These are phyloP conservation scores for Chrysotoxum bicinctum DNA, from an alignment of 2,888 invertebrate species.

Conservation along the genomic window DNA sequence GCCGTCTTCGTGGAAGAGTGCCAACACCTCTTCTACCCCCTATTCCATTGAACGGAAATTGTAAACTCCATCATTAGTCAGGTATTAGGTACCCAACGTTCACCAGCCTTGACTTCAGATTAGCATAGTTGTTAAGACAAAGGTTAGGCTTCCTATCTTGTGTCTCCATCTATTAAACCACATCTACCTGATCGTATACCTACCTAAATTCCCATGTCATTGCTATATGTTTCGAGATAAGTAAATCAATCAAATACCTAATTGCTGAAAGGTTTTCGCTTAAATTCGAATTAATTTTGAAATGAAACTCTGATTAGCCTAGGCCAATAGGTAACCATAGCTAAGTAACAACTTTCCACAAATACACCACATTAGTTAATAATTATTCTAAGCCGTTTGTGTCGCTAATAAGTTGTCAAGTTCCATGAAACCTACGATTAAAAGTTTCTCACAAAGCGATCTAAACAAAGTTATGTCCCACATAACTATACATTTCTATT, in stretches of 20 bases:
- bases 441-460: conserved; percentile 19
- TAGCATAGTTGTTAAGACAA: too few relatives aligned
- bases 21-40: too few relatives aligned
- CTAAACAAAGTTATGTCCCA: conserved; percentile 24
- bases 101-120: too few relatives aligned
- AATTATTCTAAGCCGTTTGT: conserved; percentile 18
- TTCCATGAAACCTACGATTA: conserved; percentile 8
- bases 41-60: too few relatives aligned
- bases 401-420: conserved; percentile 20
- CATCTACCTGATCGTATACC: not conserved
- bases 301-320: not conserved
- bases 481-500: not conserved
- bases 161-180: too few relatives aligned
- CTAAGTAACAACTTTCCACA: not conserved
- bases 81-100: too few relatives aligned
- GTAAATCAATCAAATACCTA: not conserved
- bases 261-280: not conserved
- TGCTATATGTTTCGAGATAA: not conserved
- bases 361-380: not conserved
- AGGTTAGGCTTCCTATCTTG: too few relatives aligned
- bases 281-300: not conserved
- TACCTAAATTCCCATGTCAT: not conserved
- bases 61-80: too few relatives aligned
- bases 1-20: too few relatives aligned
- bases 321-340: not conserved